Percentiles rank a stretch among this genome's conserved stretches.
phyloP scores from a whole-genome alignment of 2,113 vertebrate genomes.

The Macaca nemestrina region DNA sequence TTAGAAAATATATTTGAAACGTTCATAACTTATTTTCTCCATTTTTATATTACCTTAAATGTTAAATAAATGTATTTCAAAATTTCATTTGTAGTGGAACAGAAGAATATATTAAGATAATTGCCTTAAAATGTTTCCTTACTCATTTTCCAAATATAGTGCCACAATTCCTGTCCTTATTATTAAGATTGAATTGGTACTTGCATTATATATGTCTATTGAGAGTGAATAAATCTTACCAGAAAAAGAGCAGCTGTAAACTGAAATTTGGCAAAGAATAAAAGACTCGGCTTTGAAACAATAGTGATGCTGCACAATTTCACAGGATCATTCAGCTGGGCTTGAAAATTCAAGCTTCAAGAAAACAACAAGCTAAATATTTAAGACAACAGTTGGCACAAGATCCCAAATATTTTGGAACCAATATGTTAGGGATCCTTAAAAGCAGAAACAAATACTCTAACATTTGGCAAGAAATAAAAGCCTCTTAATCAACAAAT shows the following conservation, averaged over 20 bases:
- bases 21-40: constrained; percentile 26
- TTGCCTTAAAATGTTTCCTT: constrained; percentile 56
- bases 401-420: constrained; percentile 70
- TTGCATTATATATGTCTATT: constrained; percentile 45
- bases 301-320: constrained; percentile 44
- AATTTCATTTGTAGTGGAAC: constrained; percentile 44
- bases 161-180: constrained; percentile 2
- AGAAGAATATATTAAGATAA: constrained; percentile 59
- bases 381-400: constrained; percentile 75
- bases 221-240: constrained; percentile 37
- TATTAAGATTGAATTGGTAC: constrained; percentile 49
- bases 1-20: constrained; percentile 50
- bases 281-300: constrained; percentile 58
- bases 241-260: constrained; percentile 61
- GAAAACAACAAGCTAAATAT: constrained; percentile 64
- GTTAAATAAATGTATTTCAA: constrained; percentile 58
- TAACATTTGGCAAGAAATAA: constrained; percentile 72
- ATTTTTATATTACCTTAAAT: constrained; percentile 34
- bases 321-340: constrained; percentile 36
- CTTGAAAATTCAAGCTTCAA: constrained; percentile 59
- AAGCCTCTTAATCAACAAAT: constrained; percentile 59
- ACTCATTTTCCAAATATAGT: constrained; percentile 63
- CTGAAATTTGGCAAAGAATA: constrained; percentile 63
- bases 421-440: constrained; percentile 71
- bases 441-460: constrained; percentile 69